Evolutionary conservation across 2,797 vertebrate genomes (phyloP).

Genomic region (Sandelia bainsii): DNA sequence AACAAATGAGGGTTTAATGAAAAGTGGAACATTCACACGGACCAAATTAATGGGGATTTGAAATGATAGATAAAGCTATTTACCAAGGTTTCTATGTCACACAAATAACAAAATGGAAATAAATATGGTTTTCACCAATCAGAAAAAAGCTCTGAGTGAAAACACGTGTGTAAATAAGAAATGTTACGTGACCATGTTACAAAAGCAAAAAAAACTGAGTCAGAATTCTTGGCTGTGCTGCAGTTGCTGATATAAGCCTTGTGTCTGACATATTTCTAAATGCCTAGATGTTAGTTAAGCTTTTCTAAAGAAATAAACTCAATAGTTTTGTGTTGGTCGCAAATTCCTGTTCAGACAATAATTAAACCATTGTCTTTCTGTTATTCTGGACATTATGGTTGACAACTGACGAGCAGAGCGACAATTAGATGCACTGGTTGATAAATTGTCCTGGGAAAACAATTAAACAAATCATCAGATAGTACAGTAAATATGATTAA

Average conservation of each 20-base stretch:
- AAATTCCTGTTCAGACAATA: neutral
- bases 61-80: constrained; percentile 4
- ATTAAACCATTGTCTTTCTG: neutral
- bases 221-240: constrained; percentile 53
- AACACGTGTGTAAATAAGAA: constrained; percentile 12
- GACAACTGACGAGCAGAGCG: neutral
- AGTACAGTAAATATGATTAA: neutral
- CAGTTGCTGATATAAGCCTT: constrained; percentile 40
- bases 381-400: neutral
- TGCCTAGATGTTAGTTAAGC: constrained; percentile 17
- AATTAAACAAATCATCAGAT: neutral
- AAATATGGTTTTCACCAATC: constrained; percentile 9
- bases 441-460: neutral
- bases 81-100: neutral
- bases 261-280: constrained; percentile 51
- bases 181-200: constrained; percentile 63
- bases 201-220: constrained; percentile 57
- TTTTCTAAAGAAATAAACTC: constrained; percentile 15
- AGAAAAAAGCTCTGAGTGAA: constrained; percentile 7
- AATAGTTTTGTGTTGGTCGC: neutral
- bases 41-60: neutral
- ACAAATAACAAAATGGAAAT: constrained; percentile 14
- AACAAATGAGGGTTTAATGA: neutral
- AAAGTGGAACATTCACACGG: neutral
- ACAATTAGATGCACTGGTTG: neutral